phyloP scores from a whole-genome alignment of 2,113 vertebrate genomes.

The Poecilia latipinna region DNA sequence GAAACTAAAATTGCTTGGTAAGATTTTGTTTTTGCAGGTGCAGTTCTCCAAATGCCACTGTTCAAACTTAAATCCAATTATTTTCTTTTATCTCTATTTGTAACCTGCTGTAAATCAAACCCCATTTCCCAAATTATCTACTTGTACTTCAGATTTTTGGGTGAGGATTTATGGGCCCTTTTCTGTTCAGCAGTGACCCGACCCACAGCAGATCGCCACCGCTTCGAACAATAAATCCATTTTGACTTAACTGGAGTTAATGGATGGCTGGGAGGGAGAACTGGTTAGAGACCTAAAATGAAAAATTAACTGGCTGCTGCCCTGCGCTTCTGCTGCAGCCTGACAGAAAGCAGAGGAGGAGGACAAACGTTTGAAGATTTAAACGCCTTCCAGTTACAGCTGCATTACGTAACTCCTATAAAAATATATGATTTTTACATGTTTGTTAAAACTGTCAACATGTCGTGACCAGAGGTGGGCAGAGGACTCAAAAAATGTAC shows the following conservation, averaged over 20 bases:
- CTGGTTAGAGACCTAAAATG: not conserved
- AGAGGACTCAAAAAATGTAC: too few relatives aligned
- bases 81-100: not conserved
- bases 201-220: constrained; percentile 8
- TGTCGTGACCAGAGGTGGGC: too few relatives aligned
- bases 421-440: too few relatives aligned
- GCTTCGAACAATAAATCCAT: constrained; percentile 7
- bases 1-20: too few relatives aligned
- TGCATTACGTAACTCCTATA: too few relatives aligned
- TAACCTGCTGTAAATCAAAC: not conserved
- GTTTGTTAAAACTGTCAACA: too few relatives aligned
- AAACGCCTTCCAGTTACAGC: constrained; percentile 3
- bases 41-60: too few relatives aligned
- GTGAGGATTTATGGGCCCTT: not conserved
- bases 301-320: not conserved
- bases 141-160: not conserved
- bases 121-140: not conserved
- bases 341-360: not conserved
- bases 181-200: not conserved
- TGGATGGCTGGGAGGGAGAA: constrained; percentile 1
- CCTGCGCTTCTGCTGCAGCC: not conserved
- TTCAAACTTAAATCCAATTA: too few relatives aligned
- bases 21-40: too few relatives aligned
- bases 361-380: constrained; percentile 5
- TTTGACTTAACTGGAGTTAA: constrained; percentile 6